Percentiles rank a stretch among this genome's conserved stretches.
These are phyloP conservation scores for Lagopus leucura DNA, from an alignment of 2,113 vertebrate species.

Conservation along the genomic window DNA sequence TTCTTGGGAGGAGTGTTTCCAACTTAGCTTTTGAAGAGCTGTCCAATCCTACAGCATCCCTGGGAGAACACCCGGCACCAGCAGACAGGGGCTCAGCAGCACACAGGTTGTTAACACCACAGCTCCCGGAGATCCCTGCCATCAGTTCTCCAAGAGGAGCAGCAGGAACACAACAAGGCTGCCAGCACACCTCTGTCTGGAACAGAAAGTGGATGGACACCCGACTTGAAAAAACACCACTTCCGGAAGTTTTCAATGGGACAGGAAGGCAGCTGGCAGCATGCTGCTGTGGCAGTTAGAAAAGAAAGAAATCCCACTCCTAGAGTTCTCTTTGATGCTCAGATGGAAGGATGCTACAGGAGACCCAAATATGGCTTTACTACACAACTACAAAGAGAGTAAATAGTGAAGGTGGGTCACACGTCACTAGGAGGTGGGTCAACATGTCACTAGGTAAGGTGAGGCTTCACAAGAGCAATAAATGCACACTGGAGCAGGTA, in stretches of 20 bases:
- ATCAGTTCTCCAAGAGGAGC: not conserved
- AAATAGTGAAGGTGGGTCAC: not conserved
- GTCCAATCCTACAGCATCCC: not conserved
- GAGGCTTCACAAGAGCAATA: not conserved
- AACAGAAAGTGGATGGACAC: not conserved
- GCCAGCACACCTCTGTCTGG: not conserved
- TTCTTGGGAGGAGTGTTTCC: not conserved
- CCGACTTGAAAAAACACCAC: rapidly evolving
- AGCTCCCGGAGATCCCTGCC: not conserved
- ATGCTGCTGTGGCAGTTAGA: rapidly evolving
- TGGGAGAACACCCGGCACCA: not conserved
- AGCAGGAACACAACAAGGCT: not conserved
- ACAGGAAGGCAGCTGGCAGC: not conserved
- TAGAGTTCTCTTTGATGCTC: not conserved
- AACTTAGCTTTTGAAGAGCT: not conserved
- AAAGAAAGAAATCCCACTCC: not conserved
- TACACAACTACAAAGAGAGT: not conserved
- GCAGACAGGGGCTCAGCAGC: not conserved
- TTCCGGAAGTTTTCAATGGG: not conserved
- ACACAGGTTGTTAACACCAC: not conserved
- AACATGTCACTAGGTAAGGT: not conserved
- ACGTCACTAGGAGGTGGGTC: not conserved
- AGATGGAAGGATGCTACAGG: not conserved
- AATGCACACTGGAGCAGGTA: not conserved
- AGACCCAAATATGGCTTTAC: rapidly evolving